Percentiles rank a stretch among this genome's conserved stretches.
These are phyloP conservation scores for Hystrix cristata DNA, from an alignment of 2,113 vertebrate genomes.

Conservation along the genomic window DNA sequence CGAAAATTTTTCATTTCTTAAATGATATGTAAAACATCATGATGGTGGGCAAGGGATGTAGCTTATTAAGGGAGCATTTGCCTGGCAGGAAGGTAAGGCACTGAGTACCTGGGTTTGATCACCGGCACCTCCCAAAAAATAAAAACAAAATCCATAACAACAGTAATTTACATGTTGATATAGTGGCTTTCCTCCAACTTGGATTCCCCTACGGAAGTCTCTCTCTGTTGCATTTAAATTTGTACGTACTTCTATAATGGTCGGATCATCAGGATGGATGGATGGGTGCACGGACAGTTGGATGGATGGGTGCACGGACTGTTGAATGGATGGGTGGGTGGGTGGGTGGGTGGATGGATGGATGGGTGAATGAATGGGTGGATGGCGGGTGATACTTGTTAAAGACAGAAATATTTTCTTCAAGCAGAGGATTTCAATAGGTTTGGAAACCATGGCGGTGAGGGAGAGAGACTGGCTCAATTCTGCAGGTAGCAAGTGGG, in stretches of 20 bases:
- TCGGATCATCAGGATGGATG: neutral
- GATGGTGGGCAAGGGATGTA: neutral
- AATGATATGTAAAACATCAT: neutral
- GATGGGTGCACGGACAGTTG: neutral
- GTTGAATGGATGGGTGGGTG: neutral
- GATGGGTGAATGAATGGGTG: neutral
- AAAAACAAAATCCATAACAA: neutral
- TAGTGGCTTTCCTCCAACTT: neutral
- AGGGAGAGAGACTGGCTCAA: neutral
- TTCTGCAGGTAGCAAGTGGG: neutral
- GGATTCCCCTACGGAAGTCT: neutral
- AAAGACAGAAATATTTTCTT: neutral
- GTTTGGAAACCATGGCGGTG: too few relatives aligned
- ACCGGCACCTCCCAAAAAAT: neutral
- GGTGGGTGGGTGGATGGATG: neutral
- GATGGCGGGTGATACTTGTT: neutral
- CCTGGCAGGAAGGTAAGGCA: neutral
- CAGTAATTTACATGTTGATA: conserved; percentile 14
- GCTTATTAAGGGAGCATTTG: neutral
- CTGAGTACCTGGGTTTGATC: neutral
- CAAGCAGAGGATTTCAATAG: neutral
- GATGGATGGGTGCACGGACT: neutral
- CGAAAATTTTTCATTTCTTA: conserved; percentile 16
- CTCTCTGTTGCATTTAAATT: neutral
- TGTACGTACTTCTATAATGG: neutral